Percentiles rank a stretch among this genome's conserved stretches.
These are phyloP conservation scores for Drosophila atroscutellata DNA, from an alignment of 2,888 invertebrate genomes.

Conservation along the genomic window DNA sequence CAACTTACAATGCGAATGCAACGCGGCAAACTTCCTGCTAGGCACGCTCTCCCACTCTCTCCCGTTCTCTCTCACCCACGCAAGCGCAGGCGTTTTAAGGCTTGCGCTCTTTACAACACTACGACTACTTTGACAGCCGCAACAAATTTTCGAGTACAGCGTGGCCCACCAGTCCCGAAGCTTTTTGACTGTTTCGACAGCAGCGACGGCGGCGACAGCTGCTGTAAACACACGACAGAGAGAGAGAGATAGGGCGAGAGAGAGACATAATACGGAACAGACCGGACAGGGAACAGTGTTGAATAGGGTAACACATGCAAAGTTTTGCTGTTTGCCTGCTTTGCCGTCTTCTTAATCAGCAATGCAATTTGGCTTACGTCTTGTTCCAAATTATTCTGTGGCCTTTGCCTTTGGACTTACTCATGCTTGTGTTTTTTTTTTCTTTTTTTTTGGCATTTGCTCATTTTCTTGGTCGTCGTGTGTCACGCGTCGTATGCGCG, in stretches of 20 bases:
- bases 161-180: slow-evolving; percentile 35
- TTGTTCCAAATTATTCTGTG: slow-evolving; percentile 48
- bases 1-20: slow-evolving; percentile 44
- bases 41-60: slow-evolving; percentile 26
- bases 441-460: slow-evolving; percentile 26
- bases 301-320: slow-evolving; percentile 28
- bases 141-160: slow-evolving; percentile 70
- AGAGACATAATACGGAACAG: slow-evolving; percentile 11
- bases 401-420: slow-evolving; percentile 38
- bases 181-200: slow-evolving; percentile 33
- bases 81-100: slow-evolving; percentile 44
- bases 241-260: slow-evolving; percentile 1
- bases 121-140: slow-evolving; percentile 58
- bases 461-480: slow-evolving; percentile 64
- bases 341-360: slow-evolving; percentile 10
- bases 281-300: slow-evolving; percentile 12
- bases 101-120: slow-evolving; percentile 26
- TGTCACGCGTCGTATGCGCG: slow-evolving; percentile 75
- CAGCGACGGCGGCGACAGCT: slow-evolving; percentile 55
- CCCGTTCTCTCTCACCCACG: slow-evolving; percentile 21
- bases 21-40: slow-evolving; percentile 53
- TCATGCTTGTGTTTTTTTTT: slow-evolving; percentile 18
- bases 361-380: slow-evolving; percentile 49
- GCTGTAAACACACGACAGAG: slow-evolving; percentile 56
- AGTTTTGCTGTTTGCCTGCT: slow-evolving; percentile 20